These are phyloP conservation scores for Megalonaias nervosa DNA, from an alignment of 1,140 invertebrate species.

Conservation along the genomic window DNA sequence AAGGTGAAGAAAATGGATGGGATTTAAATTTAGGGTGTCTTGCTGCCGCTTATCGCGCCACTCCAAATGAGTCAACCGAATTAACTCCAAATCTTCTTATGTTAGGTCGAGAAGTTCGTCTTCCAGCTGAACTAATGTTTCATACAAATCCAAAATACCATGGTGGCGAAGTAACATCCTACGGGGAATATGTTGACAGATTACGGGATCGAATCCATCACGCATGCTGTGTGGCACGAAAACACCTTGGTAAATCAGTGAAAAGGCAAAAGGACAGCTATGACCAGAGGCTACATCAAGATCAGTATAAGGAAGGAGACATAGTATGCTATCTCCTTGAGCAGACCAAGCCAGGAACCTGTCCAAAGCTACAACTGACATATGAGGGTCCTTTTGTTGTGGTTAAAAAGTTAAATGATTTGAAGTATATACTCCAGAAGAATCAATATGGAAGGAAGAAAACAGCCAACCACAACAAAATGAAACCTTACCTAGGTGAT, in stretches of 20 bases:
- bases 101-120: conserved; percentile 9
- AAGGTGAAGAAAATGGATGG: conserved; percentile 22
- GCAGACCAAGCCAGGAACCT: too few species aligned
- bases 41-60: conserved; percentile 14
- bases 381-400: too few species aligned
- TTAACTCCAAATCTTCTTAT: conserved; percentile 9
- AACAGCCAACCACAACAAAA: too few species aligned
- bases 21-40: conserved; percentile 15
- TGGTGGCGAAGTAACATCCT: conserved; percentile 1
- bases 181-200: conserved; percentile 15
- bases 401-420: too few species aligned
- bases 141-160: not conserved
- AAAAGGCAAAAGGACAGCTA: too few species aligned
- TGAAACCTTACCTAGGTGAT: too few species aligned
- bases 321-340: too few species aligned
- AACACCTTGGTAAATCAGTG: not conserved
- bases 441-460: too few species aligned
- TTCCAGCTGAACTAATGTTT: conserved; percentile 14
- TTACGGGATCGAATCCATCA: not conserved
- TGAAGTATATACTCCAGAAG: too few species aligned
- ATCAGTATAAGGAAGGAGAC: too few species aligned
- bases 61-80: conserved; percentile 16
- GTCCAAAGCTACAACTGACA: too few species aligned
- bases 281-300: not conserved
- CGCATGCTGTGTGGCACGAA: too few species aligned